phyloP scores from a whole-genome alignment of 2,888 invertebrate genomes.

The Formica aserva region DNA sequence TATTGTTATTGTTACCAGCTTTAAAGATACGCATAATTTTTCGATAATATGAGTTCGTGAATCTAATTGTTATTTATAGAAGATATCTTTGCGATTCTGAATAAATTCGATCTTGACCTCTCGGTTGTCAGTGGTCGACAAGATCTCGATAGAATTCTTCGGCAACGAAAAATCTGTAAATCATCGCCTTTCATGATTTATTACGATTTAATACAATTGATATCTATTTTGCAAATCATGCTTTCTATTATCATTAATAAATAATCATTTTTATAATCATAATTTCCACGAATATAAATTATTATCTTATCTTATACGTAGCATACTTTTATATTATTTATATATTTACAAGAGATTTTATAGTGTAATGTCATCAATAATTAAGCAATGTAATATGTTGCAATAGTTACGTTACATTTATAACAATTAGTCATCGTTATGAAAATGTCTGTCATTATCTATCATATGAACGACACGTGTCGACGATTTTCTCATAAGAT shows the following conservation, averaged over 20 bases:
- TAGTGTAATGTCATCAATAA: background rate
- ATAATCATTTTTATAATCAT: background rate
- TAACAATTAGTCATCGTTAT: background rate
- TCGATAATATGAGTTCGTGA: background rate
- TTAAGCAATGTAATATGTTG: background rate
- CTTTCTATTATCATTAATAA: background rate
- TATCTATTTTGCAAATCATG: background rate
- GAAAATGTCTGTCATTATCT: background rate
- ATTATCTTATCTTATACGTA: background rate
- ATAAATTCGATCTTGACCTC: background rate
- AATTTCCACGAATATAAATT: background rate
- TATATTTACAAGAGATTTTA: background rate
- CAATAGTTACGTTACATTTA: constrained; percentile 15
- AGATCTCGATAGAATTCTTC: background rate
- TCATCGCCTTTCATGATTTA: background rate
- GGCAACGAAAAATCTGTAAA: background rate
- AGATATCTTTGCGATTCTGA: constrained; percentile 21
- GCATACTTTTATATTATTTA: background rate
- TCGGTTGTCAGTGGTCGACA: background rate
- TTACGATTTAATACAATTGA: background rate
- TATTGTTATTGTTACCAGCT: background rate
- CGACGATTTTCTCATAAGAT: background rate
- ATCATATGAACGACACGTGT: background rate
- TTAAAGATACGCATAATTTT: background rate
- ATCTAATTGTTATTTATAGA: constrained; percentile 3